Conservation (phyloP, 2,888 invertebrate genomes). For the Agrypnus murinus region DNA sequence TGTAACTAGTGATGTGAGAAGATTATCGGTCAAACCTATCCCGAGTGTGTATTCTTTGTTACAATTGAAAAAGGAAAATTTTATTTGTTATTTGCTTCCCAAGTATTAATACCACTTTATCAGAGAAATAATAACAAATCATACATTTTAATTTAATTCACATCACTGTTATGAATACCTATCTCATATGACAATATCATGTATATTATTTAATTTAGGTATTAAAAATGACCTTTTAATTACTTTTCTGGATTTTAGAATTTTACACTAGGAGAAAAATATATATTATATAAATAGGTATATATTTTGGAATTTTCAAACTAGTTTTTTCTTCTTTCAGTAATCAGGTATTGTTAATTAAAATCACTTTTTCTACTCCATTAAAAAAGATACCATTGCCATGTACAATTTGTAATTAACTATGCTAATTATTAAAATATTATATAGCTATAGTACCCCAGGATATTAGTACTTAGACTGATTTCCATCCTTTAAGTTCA, state of each 20-base stretch:
- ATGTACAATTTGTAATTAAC: conserved; percentile 33
- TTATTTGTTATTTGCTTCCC: no score
- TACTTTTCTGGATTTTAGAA: no score
- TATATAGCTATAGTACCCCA: conserved; percentile 31
- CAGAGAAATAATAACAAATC: no score
- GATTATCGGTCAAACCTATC: conserved; percentile 10
- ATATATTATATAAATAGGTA: no score
- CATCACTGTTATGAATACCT: conserved; percentile 1
- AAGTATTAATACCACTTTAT: no score
- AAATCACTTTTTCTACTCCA: conserved; percentile 23
- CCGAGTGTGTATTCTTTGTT: no score
- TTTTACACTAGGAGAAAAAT: no score
- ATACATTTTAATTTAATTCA: no score
- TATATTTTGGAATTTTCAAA: no score
- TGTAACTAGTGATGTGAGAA: conserved; percentile 2
- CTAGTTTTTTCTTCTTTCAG: no score
- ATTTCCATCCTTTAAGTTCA: conserved; percentile 57
- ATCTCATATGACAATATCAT: conserved; percentile 7
- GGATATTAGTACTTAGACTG: conserved; percentile 58
- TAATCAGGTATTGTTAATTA: conserved; percentile 8
- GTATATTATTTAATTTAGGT: conserved; percentile 1
- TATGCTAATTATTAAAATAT: conserved; percentile 10
- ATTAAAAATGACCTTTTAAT: no score
- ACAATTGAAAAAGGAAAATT: no score
- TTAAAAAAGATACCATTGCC: conserved; percentile 27